These are phyloP conservation scores for Choloepus hoffmanni DNA, from an alignment of 2,113 vertebrate species.

Conservation along the genomic window DNA sequence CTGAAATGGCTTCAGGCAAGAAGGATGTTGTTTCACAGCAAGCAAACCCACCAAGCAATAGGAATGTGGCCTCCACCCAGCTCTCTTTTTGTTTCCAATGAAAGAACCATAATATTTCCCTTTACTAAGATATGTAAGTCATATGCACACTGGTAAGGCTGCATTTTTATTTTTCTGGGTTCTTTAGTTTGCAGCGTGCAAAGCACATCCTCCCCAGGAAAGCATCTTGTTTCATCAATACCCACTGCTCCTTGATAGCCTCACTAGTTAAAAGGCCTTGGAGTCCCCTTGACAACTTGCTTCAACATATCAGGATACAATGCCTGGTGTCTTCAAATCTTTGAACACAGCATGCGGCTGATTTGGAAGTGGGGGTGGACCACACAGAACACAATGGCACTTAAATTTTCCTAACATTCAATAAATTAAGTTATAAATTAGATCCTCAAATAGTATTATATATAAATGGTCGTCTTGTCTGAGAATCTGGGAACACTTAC, in stretches of 20 bases:
- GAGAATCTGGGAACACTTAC: not conserved
- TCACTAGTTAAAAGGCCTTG: slow-evolving; percentile 32
- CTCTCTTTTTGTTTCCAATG: not conserved
- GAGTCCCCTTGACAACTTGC: not conserved
- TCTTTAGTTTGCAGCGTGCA: not conserved
- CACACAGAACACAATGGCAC: not conserved
- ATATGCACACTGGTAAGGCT: accelerated
- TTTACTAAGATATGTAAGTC: not conserved
- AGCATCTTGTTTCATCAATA: not conserved
- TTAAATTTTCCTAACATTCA: not conserved
- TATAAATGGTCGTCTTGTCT: not conserved
- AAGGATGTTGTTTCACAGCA: not conserved
- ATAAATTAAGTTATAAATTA: not conserved
- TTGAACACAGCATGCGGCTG: not conserved
- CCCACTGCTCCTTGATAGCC: not conserved
- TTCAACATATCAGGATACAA: slow-evolving; percentile 60
- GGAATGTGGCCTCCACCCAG: not conserved
- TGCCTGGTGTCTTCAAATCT: slow-evolving; percentile 32
- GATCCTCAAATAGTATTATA: not conserved
- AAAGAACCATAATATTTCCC: not conserved
- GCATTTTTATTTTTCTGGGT: not conserved
- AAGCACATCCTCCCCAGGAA: not conserved
- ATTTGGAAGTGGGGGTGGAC: not conserved
- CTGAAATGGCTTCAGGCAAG: slow-evolving; percentile 16
- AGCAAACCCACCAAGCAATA: not conserved